These are phyloP conservation scores for Peromyscus polionotus DNA, from an alignment of 2,113 vertebrate species.

Conservation along the genomic window DNA sequence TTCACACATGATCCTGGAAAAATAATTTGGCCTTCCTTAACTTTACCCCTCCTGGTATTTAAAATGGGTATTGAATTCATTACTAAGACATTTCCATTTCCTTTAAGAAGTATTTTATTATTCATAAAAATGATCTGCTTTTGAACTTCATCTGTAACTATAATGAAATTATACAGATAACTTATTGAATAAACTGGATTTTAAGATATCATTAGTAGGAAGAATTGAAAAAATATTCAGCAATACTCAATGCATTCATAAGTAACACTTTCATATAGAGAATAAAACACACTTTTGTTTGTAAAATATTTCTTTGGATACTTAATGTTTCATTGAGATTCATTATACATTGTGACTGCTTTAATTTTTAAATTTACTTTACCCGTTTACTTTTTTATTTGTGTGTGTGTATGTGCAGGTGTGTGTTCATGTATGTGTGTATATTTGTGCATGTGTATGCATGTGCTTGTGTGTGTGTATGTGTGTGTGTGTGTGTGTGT, in stretches of 20 bases:
- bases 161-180: neutral
- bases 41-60: neutral
- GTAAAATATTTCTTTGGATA: slow-evolving; percentile 15
- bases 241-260: neutral
- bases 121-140: neutral
- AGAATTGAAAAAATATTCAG: slow-evolving; percentile 1
- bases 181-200: neutral
- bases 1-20: neutral
- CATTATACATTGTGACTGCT: neutral
- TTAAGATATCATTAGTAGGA: neutral
- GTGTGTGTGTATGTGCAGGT: neutral
- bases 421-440: neutral
- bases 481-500: neutral
- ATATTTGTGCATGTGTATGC: neutral
- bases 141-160: neutral
- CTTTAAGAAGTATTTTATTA: neutral
- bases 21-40: neutral
- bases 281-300: neutral
- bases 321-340: neutral
- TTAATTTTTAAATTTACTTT: neutral
- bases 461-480: neutral
- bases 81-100: neutral
- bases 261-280: neutral
- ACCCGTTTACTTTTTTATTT: neutral
- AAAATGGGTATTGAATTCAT: neutral